Evolutionary conservation across 2,797 vertebrate species (phyloP).

Genomic region (Prionace glauca): DNA sequence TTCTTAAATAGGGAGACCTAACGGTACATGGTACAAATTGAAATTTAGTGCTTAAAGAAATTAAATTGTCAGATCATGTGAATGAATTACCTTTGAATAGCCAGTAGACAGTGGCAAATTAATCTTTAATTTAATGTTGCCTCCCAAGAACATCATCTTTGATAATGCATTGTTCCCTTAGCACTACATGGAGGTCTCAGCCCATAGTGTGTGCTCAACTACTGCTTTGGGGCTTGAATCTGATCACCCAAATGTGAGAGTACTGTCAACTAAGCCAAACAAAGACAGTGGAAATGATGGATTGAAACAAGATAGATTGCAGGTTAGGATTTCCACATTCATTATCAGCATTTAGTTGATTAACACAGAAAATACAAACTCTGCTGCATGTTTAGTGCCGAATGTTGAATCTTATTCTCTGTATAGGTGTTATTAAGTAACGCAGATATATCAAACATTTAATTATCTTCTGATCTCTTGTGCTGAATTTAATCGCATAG

Average conservation of each 20-base stretch:
- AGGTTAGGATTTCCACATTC: background rate
- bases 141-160: background rate
- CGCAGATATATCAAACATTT: background rate
- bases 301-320: background rate
- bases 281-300: background rate
- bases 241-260: background rate
- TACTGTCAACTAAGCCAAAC: background rate
- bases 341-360: background rate
- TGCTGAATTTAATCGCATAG: background rate
- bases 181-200: background rate
- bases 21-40: background rate
- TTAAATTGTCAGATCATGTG: background rate
- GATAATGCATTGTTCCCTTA: background rate
- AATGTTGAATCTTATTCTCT: background rate
- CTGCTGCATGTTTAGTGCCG: background rate
- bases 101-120: background rate
- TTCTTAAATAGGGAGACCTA: too few species aligned
- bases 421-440: background rate
- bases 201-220: background rate
- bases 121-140: background rate
- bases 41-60: background rate
- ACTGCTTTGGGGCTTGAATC: background rate
- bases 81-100: background rate
- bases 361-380: background rate
- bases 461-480: background rate